phyloP scores from a whole-genome alignment of 2,113 vertebrate genomes.

The Mastomys natalensis region DNA sequence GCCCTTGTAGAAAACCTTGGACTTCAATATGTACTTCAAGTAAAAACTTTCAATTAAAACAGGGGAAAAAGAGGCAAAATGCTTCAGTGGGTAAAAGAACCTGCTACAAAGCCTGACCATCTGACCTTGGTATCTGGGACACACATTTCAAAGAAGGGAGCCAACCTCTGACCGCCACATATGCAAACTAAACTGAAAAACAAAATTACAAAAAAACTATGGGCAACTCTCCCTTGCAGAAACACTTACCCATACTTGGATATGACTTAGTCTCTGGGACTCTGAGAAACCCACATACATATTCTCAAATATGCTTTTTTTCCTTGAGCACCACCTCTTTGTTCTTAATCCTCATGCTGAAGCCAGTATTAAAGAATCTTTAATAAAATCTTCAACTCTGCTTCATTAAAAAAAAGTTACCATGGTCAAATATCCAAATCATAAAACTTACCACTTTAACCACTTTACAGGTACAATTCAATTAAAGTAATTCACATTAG shows the following conservation, averaged over 20 bases:
- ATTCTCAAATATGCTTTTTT: not conserved
- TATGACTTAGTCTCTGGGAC: not conserved
- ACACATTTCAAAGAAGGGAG: not conserved
- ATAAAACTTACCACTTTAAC: not conserved
- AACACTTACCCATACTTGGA: not conserved
- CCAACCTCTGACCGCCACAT: not conserved
- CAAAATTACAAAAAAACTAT: not conserved
- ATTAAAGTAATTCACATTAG: not conserved
- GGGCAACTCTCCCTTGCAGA: not conserved
- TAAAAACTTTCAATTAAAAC: not conserved
- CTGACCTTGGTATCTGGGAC: not conserved
- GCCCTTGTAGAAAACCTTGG: not conserved
- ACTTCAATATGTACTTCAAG: not conserved
- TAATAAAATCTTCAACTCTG: not conserved
- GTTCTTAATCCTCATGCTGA: not conserved
- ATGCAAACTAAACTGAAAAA: not conserved
- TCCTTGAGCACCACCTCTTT: not conserved
- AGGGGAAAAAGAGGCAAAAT: not conserved
- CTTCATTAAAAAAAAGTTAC: not conserved
- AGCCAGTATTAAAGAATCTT: not conserved
- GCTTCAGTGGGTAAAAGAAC: not conserved
- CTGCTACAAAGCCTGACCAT: not conserved
- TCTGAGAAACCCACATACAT: not conserved
- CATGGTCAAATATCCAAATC: not conserved
- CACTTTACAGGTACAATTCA: not conserved